These are phyloP conservation scores for Stomorhina lunata DNA, from an alignment of 2,888 invertebrate genomes.

Conservation along the genomic window DNA sequence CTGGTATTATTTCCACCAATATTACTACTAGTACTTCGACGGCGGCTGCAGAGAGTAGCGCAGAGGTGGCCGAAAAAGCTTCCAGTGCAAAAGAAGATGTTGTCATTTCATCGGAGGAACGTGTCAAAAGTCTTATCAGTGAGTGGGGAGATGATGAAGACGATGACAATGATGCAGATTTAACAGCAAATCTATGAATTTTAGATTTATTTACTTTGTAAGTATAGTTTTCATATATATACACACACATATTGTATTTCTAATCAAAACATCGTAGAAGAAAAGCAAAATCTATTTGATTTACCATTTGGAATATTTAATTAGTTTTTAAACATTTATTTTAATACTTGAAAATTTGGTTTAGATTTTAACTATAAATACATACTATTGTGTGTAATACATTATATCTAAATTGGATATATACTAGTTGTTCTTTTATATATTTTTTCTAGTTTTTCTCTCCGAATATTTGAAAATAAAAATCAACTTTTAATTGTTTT, in stretches of 20 bases:
- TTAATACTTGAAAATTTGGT: not conserved
- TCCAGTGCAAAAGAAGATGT: conserved; percentile 1
- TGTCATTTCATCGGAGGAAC: conserved; percentile 68
- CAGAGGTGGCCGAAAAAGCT: not conserved
- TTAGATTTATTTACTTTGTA: conserved; percentile 76
- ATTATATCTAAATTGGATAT: not conserved
- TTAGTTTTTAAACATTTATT: not conserved
- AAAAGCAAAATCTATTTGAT: conserved; percentile 17
- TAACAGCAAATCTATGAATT: conserved; percentile 72
- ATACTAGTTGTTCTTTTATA: not conserved
- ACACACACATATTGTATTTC: conserved; percentile 21
- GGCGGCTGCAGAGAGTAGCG: not conserved
- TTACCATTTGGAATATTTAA: conserved; percentile 44
- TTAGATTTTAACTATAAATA: not conserved
- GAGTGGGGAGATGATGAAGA: conserved; percentile 79
- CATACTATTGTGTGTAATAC: not conserved
- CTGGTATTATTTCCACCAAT: not conserved
- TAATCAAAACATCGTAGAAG: not conserved
- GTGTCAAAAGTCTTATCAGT: conserved; percentile 77
- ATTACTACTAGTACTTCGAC: not conserved
- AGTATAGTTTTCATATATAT: conserved; percentile 66
- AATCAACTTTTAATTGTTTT: conserved; percentile 16
- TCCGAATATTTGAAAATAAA: conserved; percentile 19
- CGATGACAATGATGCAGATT: conserved; percentile 71
- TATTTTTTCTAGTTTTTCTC: not conserved